phyloP scores from a whole-genome alignment of 2,113 vertebrate genomes.

The Melanerpes formicivorus region DNA sequence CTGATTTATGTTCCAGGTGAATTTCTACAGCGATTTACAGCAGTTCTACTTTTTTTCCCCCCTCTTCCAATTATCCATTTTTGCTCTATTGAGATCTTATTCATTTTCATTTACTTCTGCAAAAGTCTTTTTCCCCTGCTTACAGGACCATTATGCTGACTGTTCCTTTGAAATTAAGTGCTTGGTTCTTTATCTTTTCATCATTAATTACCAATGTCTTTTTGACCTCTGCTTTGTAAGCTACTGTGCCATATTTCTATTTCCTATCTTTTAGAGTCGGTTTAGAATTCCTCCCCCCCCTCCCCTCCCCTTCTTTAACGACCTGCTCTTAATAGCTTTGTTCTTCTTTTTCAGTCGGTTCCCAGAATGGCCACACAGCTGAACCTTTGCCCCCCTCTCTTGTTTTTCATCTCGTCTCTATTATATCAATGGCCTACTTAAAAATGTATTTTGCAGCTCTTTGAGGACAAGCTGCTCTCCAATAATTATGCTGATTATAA shows the following conservation, averaged over 20 bases:
- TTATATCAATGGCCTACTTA: constrained; percentile 38
- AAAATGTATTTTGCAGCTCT: constrained; percentile 4
- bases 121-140: constrained; percentile 14
- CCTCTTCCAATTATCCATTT: constrained; percentile 41
- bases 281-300: neutral
- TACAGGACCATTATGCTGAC: neutral
- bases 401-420: constrained; percentile 44
- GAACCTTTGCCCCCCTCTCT: constrained; percentile 24
- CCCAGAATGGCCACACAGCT: constrained; percentile 12
- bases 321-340: constrained; percentile 39
- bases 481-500: neutral
- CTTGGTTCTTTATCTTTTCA: constrained; percentile 57
- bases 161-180: constrained; percentile 61
- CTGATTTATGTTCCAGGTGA: constrained; percentile 49
- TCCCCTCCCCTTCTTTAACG: neutral
- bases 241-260: constrained; percentile 22
- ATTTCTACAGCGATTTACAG: constrained; percentile 55
- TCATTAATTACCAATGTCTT: constrained; percentile 70
- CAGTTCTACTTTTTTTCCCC: constrained; percentile 18
- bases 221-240: constrained; percentile 63
- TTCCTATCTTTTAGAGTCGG: neutral
- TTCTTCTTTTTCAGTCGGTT: constrained; percentile 46
- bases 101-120: constrained; percentile 66
- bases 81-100: constrained; percentile 36
- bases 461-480: neutral